phyloP scores from a whole-genome alignment of 2,797 vertebrate species.

The Hippopotamyrus pictus region DNA sequence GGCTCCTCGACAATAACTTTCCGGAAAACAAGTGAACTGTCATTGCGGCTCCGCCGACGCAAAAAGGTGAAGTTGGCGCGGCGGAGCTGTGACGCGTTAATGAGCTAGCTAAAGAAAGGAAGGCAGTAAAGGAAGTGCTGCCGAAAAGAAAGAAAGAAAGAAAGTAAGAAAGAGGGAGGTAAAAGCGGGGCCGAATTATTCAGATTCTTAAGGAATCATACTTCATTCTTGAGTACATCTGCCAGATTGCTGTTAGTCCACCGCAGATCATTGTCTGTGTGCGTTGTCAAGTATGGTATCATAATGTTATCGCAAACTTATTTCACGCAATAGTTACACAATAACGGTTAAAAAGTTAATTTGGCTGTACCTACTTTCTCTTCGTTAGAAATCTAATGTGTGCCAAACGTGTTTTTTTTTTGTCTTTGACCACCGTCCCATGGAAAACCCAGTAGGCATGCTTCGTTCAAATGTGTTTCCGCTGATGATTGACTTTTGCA shows the following conservation, averaged over 20 bases:
- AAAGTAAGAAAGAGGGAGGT: neutral
- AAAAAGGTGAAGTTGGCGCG: constrained; percentile 9
- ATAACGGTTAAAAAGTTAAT: neutral
- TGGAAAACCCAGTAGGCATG: neutral
- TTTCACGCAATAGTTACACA: neutral
- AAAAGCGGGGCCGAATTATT: neutral
- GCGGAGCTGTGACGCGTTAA: constrained; percentile 12
- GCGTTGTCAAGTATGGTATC: neutral
- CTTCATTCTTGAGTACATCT: neutral
- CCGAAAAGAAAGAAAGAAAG: neutral
- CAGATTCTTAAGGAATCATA: neutral
- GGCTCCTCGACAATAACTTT: neutral
- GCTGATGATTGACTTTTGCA: neutral
- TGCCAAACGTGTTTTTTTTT: neutral
- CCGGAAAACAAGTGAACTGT: constrained; percentile 3
- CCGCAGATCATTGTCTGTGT: neutral
- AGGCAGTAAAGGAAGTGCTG: constrained; percentile 10
- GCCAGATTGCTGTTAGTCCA: neutral
- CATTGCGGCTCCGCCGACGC: neutral
- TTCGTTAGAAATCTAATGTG: neutral
- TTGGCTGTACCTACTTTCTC: neutral
- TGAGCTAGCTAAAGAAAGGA: neutral
- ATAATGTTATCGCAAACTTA: neutral
- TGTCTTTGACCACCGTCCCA: neutral
- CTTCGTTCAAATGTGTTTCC: neutral